A percentile compares a stretch with the other conserved stretches of the same genome.
These are phyloP conservation scores for Thaumetopoea pityocampa DNA, from an alignment of 1,140 invertebrate species.

Conservation along the genomic window DNA sequence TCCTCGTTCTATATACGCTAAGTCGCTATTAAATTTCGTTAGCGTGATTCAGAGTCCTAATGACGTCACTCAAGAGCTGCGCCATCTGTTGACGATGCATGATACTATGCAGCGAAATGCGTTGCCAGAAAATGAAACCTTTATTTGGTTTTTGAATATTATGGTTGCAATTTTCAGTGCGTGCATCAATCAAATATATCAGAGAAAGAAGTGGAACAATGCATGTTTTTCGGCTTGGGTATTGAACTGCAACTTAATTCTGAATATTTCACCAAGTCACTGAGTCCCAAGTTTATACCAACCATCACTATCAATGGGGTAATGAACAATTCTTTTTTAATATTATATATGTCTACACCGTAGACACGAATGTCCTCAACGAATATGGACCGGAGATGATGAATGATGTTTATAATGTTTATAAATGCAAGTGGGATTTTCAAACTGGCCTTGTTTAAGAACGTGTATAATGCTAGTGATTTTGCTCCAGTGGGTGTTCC, in stretches of 20 bases:
- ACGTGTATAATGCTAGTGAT: neutral
- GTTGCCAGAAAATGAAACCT: neutral
- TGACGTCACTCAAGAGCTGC: too few species aligned
- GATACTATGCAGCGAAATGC: too few species aligned
- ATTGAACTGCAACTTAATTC: constrained; percentile 44
- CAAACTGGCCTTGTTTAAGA: too few species aligned
- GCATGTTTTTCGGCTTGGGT: constrained; percentile 34
- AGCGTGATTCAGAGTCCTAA: too few species aligned
- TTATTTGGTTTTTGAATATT: neutral
- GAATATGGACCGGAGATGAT: neutral
- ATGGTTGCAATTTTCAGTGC: constrained; percentile 37
- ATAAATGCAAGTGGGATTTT: too few species aligned
- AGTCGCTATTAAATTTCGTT: too few species aligned
- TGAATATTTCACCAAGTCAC: constrained; percentile 44
- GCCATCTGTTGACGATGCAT: too few species aligned
- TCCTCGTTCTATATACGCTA: too few species aligned
- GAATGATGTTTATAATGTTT: too few species aligned
- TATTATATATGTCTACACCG: neutral
- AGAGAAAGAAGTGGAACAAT: constrained; percentile 29
- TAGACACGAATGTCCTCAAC: neutral
- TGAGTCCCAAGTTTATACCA: constrained; percentile 46
- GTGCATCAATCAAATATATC: constrained; percentile 30
- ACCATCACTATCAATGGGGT: constrained; percentile 49
- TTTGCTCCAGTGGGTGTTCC: too few species aligned
- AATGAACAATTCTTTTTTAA: constrained; percentile 16